Evolutionary conservation across 2,797 vertebrate species (phyloP).

Genomic region (Crocidura indochinensis): DNA sequence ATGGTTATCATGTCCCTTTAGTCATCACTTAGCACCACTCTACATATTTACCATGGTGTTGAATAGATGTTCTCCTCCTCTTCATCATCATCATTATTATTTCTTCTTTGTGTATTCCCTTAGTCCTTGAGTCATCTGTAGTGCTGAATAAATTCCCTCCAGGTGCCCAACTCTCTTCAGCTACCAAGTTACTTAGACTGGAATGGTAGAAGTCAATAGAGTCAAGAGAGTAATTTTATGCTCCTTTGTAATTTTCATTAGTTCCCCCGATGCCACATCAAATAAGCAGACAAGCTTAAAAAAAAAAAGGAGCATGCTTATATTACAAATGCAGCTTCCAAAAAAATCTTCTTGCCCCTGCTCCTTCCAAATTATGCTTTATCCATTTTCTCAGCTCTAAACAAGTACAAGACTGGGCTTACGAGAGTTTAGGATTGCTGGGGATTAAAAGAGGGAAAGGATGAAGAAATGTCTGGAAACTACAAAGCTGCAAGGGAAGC

Average conservation of each 20-base stretch:
- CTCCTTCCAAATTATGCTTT: neutral
- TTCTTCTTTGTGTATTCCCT: neutral
- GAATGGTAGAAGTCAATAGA: neutral
- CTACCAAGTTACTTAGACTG: neutral
- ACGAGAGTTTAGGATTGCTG: neutral
- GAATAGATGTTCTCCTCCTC: neutral
- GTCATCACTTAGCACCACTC: conserved; percentile 37
- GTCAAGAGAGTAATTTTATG: neutral
- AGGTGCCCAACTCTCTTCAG: neutral
- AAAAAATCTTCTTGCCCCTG: neutral
- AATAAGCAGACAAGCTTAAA: neutral
- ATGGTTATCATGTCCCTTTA: conserved; percentile 2
- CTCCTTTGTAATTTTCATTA: neutral
- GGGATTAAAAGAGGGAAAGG: neutral
- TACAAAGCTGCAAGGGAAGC: neutral
- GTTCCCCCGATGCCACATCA: conserved; percentile 58
- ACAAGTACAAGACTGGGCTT: neutral
- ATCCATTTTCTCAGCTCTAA: neutral
- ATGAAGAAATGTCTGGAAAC: neutral
- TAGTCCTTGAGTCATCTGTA: neutral
- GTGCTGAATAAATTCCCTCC: neutral
- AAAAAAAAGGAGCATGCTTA: neutral
- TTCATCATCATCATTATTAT: neutral
- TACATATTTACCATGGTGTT: neutral
- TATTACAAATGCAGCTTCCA: neutral